Percentiles rank a stretch among this genome's conserved stretches.
phyloP scores from a whole-genome alignment of 2,113 vertebrate genomes.

The Astur gentilis region DNA sequence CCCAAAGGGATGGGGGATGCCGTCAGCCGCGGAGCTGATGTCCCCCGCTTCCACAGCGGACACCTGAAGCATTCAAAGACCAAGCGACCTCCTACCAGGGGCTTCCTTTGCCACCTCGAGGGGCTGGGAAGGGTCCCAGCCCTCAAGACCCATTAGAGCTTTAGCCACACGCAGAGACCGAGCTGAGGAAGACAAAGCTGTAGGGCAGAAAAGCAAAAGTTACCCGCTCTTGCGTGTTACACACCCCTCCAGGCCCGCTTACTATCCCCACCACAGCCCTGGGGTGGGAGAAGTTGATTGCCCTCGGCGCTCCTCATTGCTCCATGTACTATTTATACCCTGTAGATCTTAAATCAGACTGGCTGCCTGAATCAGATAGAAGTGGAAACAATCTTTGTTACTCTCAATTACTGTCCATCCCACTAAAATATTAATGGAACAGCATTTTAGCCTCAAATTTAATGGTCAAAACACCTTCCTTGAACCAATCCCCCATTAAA shows the following conservation, averaged over 20 bases:
- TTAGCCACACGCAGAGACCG: not conserved
- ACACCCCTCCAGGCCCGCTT: not conserved
- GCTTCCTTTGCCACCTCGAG: not conserved
- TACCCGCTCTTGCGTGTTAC: rapidly evolving
- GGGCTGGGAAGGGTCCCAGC: not conserved
- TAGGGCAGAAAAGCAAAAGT: not conserved
- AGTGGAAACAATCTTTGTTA: not conserved
- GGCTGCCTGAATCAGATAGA: not conserved
- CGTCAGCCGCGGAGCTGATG: rapidly evolving
- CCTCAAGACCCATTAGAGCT: not conserved
- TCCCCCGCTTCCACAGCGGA: not conserved
- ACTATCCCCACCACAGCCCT: not conserved
- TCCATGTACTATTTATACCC: not conserved
- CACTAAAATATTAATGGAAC: conserved; percentile 34
- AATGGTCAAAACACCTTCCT: not conserved
- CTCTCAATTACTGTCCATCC: not conserved
- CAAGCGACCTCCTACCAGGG: not conserved
- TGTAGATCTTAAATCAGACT: not conserved
- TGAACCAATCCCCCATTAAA: not conserved
- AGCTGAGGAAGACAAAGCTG: not conserved
- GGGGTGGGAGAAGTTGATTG: not conserved
- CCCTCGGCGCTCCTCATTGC: not conserved
- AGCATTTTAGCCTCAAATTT: not conserved
- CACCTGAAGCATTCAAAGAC: not conserved
- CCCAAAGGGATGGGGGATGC: not conserved